A percentile compares a stretch with the other conserved stretches of the same genome.
Evolutionary conservation across 2,113 vertebrate genomes (phyloP).

Genomic region (Toxostoma redivivum): DNA sequence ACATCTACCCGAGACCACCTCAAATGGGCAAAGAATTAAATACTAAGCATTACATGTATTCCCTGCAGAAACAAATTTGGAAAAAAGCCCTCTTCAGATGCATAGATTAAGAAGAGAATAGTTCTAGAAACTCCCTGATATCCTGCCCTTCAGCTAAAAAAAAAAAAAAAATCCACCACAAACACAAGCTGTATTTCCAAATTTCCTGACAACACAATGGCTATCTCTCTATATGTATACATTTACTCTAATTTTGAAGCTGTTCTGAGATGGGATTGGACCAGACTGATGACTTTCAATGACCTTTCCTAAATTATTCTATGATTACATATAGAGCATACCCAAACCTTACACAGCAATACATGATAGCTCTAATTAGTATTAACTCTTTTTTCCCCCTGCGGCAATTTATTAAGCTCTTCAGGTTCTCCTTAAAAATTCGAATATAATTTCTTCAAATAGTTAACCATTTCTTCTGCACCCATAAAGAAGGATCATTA

Average conservation of each 20-base stretch:
- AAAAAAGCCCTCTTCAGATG: neutral
- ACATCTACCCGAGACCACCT: neutral
- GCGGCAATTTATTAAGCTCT: neutral
- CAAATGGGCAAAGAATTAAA: neutral
- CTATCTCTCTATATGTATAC: rapidly evolving
- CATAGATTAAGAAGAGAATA: neutral
- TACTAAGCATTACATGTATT: neutral
- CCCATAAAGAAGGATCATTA: neutral
- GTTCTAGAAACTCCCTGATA: neutral
- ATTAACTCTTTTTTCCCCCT: neutral
- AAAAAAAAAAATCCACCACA: neutral
- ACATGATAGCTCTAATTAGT: neutral
- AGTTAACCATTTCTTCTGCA: neutral
- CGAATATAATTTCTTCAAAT: neutral
- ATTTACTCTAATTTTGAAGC: neutral
- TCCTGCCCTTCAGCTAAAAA: neutral
- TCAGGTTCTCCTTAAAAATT: neutral
- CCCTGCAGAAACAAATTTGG: neutral
- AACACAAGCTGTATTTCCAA: neutral
- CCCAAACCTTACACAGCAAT: neutral
- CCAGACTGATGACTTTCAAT: neutral
- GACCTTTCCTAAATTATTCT: neutral
- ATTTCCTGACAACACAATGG: neutral
- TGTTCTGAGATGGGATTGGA: neutral
- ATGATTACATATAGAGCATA: neutral